These are phyloP conservation scores for Monopterus albus DNA, from an alignment of 2,113 vertebrate species.

Conservation along the genomic window DNA sequence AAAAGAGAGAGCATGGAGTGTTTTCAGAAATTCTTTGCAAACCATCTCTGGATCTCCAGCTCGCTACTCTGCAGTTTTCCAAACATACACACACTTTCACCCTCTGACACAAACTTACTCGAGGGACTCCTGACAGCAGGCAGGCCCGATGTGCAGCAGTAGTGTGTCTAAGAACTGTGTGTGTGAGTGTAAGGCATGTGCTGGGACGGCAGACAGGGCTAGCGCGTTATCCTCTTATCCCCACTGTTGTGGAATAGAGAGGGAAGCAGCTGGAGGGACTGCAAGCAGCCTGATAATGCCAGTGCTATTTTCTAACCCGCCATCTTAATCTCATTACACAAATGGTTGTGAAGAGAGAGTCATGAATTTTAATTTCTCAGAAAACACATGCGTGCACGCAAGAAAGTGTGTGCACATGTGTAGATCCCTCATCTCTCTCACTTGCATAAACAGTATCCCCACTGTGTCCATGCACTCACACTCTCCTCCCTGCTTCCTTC, in stretches of 20 bases:
- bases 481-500: constrained; percentile 36
- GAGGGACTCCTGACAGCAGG: constrained; percentile 53
- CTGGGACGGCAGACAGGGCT: constrained; percentile 88
- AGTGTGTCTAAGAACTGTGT: constrained; percentile 54
- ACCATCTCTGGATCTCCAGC: constrained; percentile 40
- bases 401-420: constrained; percentile 43
- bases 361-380: constrained; percentile 99
- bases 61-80: constrained; percentile 52
- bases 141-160: constrained; percentile 72
- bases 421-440: constrained; percentile 65
- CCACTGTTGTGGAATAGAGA: constrained; percentile 99
- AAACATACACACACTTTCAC: constrained; percentile 52
- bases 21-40: constrained; percentile 49
- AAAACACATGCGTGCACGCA: constrained; percentile 56
- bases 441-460: constrained; percentile 75
- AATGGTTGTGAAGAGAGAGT: constrained; percentile 99
- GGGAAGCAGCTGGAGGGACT: constrained; percentile 99
- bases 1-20: constrained; percentile 12
- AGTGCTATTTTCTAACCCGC: constrained; percentile 95
- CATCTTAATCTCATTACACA: constrained; percentile 99
- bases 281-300: constrained; percentile 99
- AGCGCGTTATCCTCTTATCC: constrained; percentile 99
- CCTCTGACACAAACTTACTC: constrained; percentile 57
- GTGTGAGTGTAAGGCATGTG: constrained; percentile 57
- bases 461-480: constrained; percentile 63